phyloP scores from a whole-genome alignment of 1,140 invertebrate genomes.

The Platorchestia sp. region DNA sequence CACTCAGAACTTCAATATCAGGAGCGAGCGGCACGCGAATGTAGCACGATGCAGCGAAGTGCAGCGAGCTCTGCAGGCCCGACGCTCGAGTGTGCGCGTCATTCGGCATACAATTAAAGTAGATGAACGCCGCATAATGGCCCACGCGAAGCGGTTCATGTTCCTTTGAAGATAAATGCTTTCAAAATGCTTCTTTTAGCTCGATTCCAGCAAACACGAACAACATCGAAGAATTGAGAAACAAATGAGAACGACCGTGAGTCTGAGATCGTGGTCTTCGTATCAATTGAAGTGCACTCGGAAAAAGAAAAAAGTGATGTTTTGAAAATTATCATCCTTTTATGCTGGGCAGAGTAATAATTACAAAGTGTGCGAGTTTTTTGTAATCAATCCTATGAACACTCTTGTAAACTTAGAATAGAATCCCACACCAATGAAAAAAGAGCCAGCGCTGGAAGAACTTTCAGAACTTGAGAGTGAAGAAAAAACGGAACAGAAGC shows the following conservation, averaged over 20 bases:
- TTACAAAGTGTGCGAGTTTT: too few relatives aligned
- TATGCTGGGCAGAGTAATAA: too few relatives aligned
- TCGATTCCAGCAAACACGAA: neutral
- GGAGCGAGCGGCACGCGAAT: neutral
- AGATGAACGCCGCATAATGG: neutral
- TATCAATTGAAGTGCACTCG: too few relatives aligned
- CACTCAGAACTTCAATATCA: constrained; percentile 7
- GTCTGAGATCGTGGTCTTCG: too few relatives aligned
- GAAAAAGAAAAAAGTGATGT: too few relatives aligned
- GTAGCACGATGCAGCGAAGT: neutral
- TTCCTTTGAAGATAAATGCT: neutral
- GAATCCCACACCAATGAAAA: too few relatives aligned
- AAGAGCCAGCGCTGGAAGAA: neutral
- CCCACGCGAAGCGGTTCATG: neutral
- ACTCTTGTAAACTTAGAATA: too few relatives aligned
- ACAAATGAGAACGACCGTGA: neutral
- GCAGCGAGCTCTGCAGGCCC: neutral
- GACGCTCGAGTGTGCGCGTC: neutral
- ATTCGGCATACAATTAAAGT: neutral
- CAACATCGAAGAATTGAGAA: neutral
- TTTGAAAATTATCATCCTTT: too few relatives aligned
- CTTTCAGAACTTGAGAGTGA: neutral
- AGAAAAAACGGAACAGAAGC: neutral
- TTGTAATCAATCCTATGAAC: too few relatives aligned
- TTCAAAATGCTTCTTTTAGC: neutral